Conservation (phyloP, 2,797 vertebrate species). For the Macropodus opercularis region DNA sequence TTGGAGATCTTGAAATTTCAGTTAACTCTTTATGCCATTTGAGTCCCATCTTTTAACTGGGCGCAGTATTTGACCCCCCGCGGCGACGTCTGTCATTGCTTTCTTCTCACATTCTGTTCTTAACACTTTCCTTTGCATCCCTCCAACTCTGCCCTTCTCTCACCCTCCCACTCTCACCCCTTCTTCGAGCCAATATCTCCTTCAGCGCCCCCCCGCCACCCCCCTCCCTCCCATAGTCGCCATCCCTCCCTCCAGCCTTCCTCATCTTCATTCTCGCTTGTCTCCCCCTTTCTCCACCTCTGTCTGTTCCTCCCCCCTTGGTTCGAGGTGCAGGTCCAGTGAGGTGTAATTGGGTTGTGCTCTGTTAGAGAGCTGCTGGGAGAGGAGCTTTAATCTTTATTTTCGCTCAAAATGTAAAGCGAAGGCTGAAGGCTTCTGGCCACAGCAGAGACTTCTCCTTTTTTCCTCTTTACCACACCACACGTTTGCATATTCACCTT, state of each 20-base stretch:
- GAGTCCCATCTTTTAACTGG: slow-evolving; percentile 30
- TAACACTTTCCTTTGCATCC: slow-evolving; percentile 55
- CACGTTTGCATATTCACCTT: slow-evolving; percentile 37
- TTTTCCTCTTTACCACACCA: slow-evolving; percentile 42
- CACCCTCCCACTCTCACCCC: slow-evolving; percentile 17
- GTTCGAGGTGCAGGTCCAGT: slow-evolving; percentile 56
- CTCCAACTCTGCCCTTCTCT: slow-evolving; percentile 15
- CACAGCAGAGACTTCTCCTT: slow-evolving; percentile 53
- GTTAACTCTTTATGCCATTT: slow-evolving; percentile 36
- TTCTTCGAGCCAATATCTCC: slow-evolving; percentile 25
- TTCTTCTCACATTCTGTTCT: slow-evolving; percentile 49
- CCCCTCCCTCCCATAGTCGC: background rate
- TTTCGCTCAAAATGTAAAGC: slow-evolving; percentile 77
- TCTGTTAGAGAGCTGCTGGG: slow-evolving; percentile 67
- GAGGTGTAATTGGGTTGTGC: slow-evolving; percentile 79
- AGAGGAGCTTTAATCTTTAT: slow-evolving; percentile 82
- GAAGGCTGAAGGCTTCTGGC: slow-evolving; percentile 66
- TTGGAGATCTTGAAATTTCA: slow-evolving; percentile 1
- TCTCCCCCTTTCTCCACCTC: slow-evolving; percentile 15
- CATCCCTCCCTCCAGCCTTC: slow-evolving; percentile 25
- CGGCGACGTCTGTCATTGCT: slow-evolving; percentile 57
- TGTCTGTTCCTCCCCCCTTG: slow-evolving; percentile 12
- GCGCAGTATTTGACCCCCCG: slow-evolving; percentile 26
- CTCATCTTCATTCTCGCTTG: slow-evolving; percentile 31
- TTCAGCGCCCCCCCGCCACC: slow-evolving; percentile 13